Percentiles rank a stretch among this genome's conserved stretches.
phyloP scores from a whole-genome alignment of 2,888 invertebrate genomes.

The Amphiduros pacificus region DNA sequence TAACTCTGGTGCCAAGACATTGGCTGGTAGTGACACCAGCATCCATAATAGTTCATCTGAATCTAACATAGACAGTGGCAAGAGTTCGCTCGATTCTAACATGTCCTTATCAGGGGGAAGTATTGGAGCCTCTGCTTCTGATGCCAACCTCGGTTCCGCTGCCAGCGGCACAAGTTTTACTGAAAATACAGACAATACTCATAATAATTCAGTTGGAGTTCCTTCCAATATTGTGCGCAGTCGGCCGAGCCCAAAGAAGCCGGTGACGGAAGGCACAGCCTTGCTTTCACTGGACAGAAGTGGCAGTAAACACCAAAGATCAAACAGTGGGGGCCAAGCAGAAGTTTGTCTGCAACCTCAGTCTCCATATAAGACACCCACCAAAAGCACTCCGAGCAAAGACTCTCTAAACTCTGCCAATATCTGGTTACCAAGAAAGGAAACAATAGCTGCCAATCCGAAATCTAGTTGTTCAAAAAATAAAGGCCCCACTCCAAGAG shows the following conservation, averaged over 20 bases:
- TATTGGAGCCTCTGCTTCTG: neutral
- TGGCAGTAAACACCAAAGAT: neutral
- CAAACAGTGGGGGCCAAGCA: neutral
- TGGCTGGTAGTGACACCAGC: too few species aligned
- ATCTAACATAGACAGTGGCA: conserved; percentile 10
- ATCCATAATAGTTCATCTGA: neutral
- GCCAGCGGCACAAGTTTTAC: neutral
- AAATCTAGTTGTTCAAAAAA: neutral
- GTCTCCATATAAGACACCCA: too few species aligned
- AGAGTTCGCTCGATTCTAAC: conserved; percentile 15
- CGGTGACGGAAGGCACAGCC: neutral
- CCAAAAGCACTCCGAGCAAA: neutral
- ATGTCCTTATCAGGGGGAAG: too few species aligned
- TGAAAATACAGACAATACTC: too few species aligned
- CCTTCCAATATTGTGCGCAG: neutral
- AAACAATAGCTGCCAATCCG: neutral
- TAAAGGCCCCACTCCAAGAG: neutral
- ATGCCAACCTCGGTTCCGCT: neutral
- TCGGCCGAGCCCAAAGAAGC: neutral
- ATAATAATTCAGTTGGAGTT: too few species aligned
- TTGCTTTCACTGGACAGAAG: neutral
- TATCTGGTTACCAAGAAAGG: too few species aligned
- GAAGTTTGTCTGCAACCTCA: too few species aligned
- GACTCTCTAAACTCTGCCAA: too few species aligned
- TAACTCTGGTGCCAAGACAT: neutral